Evolutionary conservation across 2,888 invertebrate species (phyloP).

Genomic region (Pseudeuparius sepicola): DNA sequence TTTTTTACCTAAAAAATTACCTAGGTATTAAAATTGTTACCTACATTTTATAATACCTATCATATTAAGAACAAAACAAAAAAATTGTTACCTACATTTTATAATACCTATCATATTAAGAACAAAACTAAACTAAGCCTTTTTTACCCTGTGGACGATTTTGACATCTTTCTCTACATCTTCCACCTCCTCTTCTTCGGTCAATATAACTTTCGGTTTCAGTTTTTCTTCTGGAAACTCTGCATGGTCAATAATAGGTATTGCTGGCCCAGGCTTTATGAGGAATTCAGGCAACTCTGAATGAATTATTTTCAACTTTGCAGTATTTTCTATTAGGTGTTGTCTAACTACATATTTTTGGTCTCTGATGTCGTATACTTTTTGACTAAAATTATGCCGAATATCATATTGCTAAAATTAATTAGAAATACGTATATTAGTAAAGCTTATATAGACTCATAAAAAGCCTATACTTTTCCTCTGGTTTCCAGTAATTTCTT

Average conservation of each 20-base stretch:
- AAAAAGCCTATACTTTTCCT: slow-evolving; percentile 43
- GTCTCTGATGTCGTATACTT: slow-evolving; percentile 38
- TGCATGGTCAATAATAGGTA: slow-evolving; percentile 22
- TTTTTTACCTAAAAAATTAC: too few relatives aligned
- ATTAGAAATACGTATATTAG: slow-evolving; percentile 4
- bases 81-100: too few relatives aligned
- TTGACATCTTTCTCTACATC: too few relatives aligned
- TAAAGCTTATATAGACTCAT: neutral
- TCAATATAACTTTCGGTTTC: slow-evolving; percentile 23
- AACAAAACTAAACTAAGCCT: too few relatives aligned
- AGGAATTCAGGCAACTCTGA: slow-evolving; percentile 27
- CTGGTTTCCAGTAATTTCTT: slow-evolving; percentile 51
- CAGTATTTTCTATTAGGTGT: slow-evolving; percentile 31
- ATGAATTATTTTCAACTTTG: slow-evolving; percentile 45
- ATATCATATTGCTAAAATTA: slow-evolving; percentile 39
- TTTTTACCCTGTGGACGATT: too few relatives aligned
- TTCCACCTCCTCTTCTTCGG: too few relatives aligned
- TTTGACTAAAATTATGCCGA: slow-evolving; percentile 42
- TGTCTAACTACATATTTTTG: slow-evolving; percentile 39
- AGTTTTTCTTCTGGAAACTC: slow-evolving; percentile 30
- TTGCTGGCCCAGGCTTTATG: slow-evolving; percentile 22
- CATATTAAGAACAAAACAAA: too few relatives aligned
- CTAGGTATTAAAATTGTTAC: too few relatives aligned
- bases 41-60: too few relatives aligned
- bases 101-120: too few relatives aligned